Percentiles rank a stretch among this genome's conserved stretches.
Conservation (phyloP, 2,797 vertebrate genomes). For the Oreortyx pictus region DNA sequence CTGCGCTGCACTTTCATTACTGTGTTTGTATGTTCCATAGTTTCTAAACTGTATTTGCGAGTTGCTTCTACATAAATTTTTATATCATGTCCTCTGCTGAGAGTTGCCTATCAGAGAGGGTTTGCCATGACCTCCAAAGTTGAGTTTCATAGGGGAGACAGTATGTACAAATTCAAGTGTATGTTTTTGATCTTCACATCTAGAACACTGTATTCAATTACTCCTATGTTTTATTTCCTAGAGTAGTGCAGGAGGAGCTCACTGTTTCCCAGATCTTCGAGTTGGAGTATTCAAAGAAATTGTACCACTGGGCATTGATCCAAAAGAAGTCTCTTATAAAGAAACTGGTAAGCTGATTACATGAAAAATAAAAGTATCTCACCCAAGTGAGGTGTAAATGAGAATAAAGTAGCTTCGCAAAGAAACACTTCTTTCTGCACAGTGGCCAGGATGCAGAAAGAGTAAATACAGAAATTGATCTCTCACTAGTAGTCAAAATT, state of each 20-base stretch:
- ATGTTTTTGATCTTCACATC: not conserved
- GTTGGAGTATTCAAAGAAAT: slow-evolving; percentile 94
- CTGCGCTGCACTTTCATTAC: not conserved
- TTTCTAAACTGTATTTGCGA: not conserved
- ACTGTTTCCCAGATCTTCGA: slow-evolving; percentile 91
- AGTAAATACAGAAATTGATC: not conserved
- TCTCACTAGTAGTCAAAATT: not conserved
- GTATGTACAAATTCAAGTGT: not conserved
- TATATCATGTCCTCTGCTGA: not conserved
- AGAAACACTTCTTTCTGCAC: not conserved
- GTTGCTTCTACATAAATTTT: not conserved
- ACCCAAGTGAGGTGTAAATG: not conserved
- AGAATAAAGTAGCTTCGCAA: not conserved
- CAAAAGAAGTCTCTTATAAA: slow-evolving; percentile 87
- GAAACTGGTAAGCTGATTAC: slow-evolving; percentile 85
- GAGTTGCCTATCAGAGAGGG: not conserved
- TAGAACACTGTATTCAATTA: not conserved
- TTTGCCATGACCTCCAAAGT: not conserved
- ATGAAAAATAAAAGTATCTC: not conserved
- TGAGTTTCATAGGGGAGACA: fast-evolving
- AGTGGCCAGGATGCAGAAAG: not conserved
- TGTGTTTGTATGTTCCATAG: not conserved
- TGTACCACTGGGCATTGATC: slow-evolving; percentile 95
- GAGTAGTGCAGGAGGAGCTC: slow-evolving; percentile 89
- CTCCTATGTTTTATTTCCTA: slow-evolving; percentile 74